phyloP scores from a whole-genome alignment of 1,140 invertebrate species.

The Conus ventricosus region DNA sequence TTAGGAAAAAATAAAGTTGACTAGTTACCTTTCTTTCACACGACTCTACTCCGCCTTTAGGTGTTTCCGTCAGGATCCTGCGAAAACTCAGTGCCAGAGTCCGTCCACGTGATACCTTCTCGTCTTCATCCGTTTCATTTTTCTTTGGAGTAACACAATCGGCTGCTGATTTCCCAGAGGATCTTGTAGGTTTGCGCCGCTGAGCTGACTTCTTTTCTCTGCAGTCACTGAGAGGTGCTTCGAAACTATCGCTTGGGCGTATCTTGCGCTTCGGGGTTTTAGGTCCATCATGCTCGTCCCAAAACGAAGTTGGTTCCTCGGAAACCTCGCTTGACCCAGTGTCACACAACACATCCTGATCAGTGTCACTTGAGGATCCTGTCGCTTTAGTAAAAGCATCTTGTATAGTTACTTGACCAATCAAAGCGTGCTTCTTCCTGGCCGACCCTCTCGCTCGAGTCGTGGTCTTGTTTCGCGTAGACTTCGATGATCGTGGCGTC shows the following conservation, averaged over 20 bases:
- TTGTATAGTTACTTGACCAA: conserved; percentile 4
- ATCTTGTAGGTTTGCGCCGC: conserved; percentile 36
- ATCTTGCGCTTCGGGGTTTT: conserved; percentile 44
- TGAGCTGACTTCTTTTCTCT: conserved; percentile 20
- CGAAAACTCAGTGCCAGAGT: not conserved
- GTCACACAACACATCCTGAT: not conserved
- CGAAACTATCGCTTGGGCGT: conserved; percentile 15
- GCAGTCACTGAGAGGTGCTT: not conserved
- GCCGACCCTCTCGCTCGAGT: not conserved
- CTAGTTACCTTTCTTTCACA: too few species aligned
- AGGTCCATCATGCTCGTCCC: conserved; percentile 60
- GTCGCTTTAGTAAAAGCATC: conserved; percentile 10
- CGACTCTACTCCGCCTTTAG: not conserved
- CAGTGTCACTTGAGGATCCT: not conserved
- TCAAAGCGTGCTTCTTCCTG: not conserved
- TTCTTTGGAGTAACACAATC: conserved; percentile 30
- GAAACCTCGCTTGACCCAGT: not conserved
- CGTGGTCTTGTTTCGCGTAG: not conserved
- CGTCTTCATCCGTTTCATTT: conserved; percentile 34
- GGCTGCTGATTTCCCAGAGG: conserved; percentile 31
- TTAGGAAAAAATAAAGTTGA: too few species aligned
- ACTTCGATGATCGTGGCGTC: not conserved
- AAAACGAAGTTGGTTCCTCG: conserved; percentile 57
- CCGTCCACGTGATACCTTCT: conserved; percentile 33
- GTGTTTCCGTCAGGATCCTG: not conserved